A percentile compares a stretch with the other conserved stretches of the same genome.
These are phyloP conservation scores for Ips typographus DNA, from an alignment of 1,140 invertebrate species.

Conservation along the genomic window DNA sequence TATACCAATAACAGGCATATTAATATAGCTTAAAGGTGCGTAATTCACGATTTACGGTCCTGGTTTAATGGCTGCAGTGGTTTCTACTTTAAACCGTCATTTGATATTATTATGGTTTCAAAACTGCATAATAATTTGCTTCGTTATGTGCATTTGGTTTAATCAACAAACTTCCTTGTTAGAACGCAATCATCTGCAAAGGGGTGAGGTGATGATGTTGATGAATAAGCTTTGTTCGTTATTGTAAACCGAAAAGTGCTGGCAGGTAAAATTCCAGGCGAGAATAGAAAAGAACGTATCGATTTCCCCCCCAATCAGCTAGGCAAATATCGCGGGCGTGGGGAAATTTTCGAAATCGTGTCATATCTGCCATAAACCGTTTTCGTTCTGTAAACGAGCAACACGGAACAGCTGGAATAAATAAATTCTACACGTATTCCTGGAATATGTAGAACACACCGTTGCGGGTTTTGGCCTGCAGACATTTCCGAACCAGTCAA, in stretches of 20 bases:
- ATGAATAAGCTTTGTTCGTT: too few species aligned
- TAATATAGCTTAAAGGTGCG: slow-evolving; percentile 15
- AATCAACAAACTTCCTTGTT: too few species aligned
- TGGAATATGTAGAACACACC: slow-evolving; percentile 16
- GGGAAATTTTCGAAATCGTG: slow-evolving; percentile 3
- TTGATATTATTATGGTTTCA: too few species aligned
- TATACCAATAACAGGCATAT: slow-evolving; percentile 10
- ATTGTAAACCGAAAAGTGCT: too few species aligned
- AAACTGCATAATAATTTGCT: too few species aligned
- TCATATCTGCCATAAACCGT: slow-evolving; percentile 17
- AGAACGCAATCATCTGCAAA: too few species aligned
- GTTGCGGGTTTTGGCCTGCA: slow-evolving; percentile 7
- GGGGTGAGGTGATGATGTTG: too few species aligned
- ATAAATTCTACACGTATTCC: slow-evolving; percentile 26
- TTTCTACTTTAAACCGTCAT: too few species aligned
- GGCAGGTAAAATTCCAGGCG: not conserved
- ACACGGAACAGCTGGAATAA: slow-evolving; percentile 28
- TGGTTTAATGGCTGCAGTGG: too few species aligned
- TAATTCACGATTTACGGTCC: not conserved
- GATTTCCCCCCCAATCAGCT: slow-evolving; percentile 1
- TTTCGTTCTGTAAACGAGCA: slow-evolving; percentile 21
- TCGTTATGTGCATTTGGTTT: too few species aligned
- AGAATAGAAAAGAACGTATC: not conserved
- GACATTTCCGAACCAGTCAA: slow-evolving; percentile 1
- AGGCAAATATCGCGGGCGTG: not conserved